Base-by-base conservation (phyloP, 2,888 invertebrate genomes). In the Campoplex nolae region DNA sequence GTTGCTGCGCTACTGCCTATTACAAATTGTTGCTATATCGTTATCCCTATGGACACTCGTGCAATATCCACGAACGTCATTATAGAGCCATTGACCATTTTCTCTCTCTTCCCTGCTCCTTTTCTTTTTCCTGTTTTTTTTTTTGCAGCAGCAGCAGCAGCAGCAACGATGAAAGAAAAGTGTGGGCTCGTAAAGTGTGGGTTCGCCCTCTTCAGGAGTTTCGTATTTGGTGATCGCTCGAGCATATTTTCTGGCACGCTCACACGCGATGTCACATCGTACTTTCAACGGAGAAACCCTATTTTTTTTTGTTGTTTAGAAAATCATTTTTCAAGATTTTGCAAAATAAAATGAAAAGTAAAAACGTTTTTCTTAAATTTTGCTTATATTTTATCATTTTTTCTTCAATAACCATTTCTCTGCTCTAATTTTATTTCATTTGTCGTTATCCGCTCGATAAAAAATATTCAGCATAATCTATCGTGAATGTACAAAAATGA, bases 221-320 rank as follows among this genome's bases (percentile, higher is more conserved):
- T 92, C 93, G 89, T 93, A 93, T 93, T 93, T 93, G 93, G 93
- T 91, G 92, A 92, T 93, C 83, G 73, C 62, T 67, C 75, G 81
- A 62, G 78, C 54, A 51, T 35, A 58, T 75, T 78, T 71, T 77
- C 51, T 67, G 73, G 48, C 62, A 78, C 75, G 68, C 75, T 38
- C 62, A 65, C 75, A 74, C 77, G 81, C 70, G 76, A 78, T 67
- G 76, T 76, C 76, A 71, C 67, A 85, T 77, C 85, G 84, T 0
- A 13, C 62, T 67, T 74, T 73, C 51, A 38, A 73, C 7, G 8
- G 48, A 75, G n/a, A 51, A 11, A 35, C 42, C 74, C 11, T 35
- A 32, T 65, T 76, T 23, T 76, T 23, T 23, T 23, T 65, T 65
- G 23, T 48, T 16, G 9, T 76, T 62, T 38, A 35, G 18, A 28